phyloP scores from a whole-genome alignment of 2,888 invertebrate genomes.

The Xylocampa areola region DNA sequence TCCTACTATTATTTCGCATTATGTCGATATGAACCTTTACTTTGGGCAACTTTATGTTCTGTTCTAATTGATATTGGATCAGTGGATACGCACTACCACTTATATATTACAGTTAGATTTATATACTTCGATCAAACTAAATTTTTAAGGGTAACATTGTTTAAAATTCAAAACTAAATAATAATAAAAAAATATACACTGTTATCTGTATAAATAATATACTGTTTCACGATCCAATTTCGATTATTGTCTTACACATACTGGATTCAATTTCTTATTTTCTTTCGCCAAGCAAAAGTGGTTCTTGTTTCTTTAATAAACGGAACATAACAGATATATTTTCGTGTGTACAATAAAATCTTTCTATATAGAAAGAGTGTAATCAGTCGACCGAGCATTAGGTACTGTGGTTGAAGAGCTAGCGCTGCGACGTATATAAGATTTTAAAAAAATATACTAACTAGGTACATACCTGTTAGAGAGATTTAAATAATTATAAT shows the following conservation, averaged over 20 bases:
- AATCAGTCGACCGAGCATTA: constrained; percentile 1
- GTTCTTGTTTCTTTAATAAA: constrained; percentile 14
- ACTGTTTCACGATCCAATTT: constrained; percentile 59
- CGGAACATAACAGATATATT: constrained; percentile 8
- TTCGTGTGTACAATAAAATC: constrained; percentile 3
- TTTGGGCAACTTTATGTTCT: constrained; percentile 21
- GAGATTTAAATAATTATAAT: constrained; percentile 1
- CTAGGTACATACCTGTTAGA: constrained; percentile 6
- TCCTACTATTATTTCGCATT: constrained; percentile 11
- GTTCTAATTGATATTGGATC: constrained; percentile 55
- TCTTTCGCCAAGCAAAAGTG: constrained; percentile 27
- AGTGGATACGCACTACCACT: background rate
- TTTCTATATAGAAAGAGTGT: background rate
- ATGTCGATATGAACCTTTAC: constrained; percentile 12
- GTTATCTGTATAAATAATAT: background rate
- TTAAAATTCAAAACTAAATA: too few relatives aligned
- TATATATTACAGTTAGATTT: background rate
- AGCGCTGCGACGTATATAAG: constrained; percentile 52
- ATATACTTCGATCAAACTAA: background rate
- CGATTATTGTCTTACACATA: constrained; percentile 40
- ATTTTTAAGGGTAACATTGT: background rate
- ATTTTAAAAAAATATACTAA: constrained; percentile 3
- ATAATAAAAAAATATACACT: too few relatives aligned
- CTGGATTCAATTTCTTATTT: constrained; percentile 15
- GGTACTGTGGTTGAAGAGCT: constrained; percentile 65